Conservation (phyloP, 2,113 vertebrate species). For the Larimichthys crocea region DNA sequence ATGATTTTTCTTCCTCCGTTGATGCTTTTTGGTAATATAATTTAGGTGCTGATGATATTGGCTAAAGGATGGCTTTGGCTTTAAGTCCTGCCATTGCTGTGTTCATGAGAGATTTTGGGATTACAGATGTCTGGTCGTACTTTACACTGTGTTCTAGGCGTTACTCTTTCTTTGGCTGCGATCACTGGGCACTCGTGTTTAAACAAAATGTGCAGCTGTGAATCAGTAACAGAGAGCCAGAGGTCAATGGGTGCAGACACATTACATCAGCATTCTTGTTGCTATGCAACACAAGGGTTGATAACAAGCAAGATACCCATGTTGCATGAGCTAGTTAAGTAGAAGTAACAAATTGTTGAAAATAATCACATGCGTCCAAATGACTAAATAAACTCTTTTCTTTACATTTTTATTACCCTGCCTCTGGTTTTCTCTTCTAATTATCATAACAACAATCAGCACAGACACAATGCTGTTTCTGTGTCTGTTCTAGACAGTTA, state of each 20-base stretch:
- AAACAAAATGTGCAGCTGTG: slow-evolving; percentile 16
- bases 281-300: slow-evolving; percentile 6
- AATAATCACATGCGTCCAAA: not conserved
- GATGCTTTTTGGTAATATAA: not conserved
- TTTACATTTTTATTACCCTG: not conserved
- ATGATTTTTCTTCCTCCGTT: slow-evolving; percentile 7
- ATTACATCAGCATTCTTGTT: slow-evolving; percentile 13
- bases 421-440: not conserved
- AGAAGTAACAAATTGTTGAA: not conserved
- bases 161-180: slow-evolving; percentile 7
- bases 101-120: not conserved
- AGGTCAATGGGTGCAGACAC: slow-evolving; percentile 13
- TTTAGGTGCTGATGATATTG: not conserved
- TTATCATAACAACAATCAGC: slow-evolving; percentile 21
- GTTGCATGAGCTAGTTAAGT: not conserved
- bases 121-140: not conserved
- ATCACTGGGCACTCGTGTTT: not conserved
- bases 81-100: not conserved
- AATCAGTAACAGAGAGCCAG: slow-evolving; percentile 8
- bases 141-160: not conserved
- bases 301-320: not conserved
- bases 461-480: slow-evolving; percentile 13
- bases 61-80: too few species aligned
- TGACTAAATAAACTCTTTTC: not conserved
- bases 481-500: slow-evolving; percentile 42